phyloP scores from a whole-genome alignment of 1,140 invertebrate genomes.

The Drosophila carrolli region DNA sequence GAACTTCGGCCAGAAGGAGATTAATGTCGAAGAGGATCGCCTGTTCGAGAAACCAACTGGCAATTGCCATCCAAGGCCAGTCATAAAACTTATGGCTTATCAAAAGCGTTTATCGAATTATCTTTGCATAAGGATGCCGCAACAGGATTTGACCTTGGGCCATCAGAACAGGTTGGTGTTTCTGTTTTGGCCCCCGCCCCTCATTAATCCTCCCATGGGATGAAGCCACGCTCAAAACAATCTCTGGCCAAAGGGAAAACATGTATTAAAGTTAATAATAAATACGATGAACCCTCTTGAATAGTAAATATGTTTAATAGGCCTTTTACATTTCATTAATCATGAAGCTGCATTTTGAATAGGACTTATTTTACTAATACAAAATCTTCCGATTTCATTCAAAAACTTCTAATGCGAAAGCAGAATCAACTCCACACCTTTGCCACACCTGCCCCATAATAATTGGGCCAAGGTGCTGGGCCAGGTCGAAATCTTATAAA shows the following conservation, averaged over 20 bases:
- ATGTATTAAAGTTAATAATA: not conserved
- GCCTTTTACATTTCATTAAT: too few species aligned
- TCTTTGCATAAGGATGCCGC: constrained; percentile 36
- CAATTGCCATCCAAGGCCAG: constrained; percentile 12
- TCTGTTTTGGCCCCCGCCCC: not conserved
- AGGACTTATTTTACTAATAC: too few species aligned
- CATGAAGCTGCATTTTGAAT: too few species aligned
- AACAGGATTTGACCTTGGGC: constrained; percentile 33
- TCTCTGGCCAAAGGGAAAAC: not conserved
- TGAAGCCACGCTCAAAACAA: not conserved
- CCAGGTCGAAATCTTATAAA: not conserved
- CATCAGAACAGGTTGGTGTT: constrained; percentile 5
- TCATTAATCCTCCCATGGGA: constrained; percentile 5
- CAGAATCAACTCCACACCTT: not conserved
- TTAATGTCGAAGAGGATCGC: not conserved
- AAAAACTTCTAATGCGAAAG: not conserved
- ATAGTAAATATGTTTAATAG: too few species aligned
- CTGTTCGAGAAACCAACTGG: not conserved
- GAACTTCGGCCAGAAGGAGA: constrained; percentile 47
- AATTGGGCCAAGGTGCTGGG: constrained; percentile 14
- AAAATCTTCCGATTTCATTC: too few species aligned
- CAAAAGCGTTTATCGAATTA: constrained; percentile 45
- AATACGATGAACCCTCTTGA: not conserved
- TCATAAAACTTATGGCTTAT: constrained; percentile 59
- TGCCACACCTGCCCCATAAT: not conserved